Percentiles rank a stretch among this genome's conserved stretches.
Evolutionary conservation across 2,797 vertebrate genomes (phyloP).

Genomic region (Dicrostonyx torquatus): DNA sequence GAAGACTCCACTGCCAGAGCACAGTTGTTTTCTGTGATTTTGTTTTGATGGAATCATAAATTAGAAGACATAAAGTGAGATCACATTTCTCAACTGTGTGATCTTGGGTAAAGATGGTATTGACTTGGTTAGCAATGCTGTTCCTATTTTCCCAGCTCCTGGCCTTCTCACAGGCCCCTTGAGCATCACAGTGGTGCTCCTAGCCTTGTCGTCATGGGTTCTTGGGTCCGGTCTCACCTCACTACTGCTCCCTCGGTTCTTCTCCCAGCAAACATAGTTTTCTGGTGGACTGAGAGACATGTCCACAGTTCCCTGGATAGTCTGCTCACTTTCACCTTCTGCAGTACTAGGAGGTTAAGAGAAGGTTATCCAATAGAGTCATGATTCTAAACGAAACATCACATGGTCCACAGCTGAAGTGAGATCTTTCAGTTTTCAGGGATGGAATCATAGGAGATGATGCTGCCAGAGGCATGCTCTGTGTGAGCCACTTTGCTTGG

Average conservation of each 20-base stretch:
- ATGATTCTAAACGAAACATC: not conserved
- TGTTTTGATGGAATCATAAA: not conserved
- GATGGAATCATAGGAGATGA: not conserved
- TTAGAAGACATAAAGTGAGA: not conserved
- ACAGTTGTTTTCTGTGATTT: not conserved
- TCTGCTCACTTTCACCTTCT: not conserved
- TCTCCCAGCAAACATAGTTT: not conserved
- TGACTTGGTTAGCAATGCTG: not conserved
- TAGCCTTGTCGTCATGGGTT: not conserved
- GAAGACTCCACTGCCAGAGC: not conserved
- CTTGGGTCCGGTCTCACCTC: not conserved
- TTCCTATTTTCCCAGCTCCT: not conserved
- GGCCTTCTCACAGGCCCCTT: not conserved
- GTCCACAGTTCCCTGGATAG: too few species aligned
- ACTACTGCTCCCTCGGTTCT: rapidly evolving
- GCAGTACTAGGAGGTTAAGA: not conserved
- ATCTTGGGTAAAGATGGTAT: not conserved
- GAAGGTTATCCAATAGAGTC: not conserved
- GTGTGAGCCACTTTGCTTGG: not conserved
- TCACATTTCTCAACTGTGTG: not conserved
- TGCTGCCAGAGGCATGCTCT: not conserved
- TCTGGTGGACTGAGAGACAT: not conserved
- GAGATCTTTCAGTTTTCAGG: not conserved
- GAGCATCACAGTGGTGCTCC: not conserved
- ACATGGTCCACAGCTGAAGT: not conserved